Conservation (phyloP, 2,797 vertebrate species). For the Pseudochromis fuscus region DNA sequence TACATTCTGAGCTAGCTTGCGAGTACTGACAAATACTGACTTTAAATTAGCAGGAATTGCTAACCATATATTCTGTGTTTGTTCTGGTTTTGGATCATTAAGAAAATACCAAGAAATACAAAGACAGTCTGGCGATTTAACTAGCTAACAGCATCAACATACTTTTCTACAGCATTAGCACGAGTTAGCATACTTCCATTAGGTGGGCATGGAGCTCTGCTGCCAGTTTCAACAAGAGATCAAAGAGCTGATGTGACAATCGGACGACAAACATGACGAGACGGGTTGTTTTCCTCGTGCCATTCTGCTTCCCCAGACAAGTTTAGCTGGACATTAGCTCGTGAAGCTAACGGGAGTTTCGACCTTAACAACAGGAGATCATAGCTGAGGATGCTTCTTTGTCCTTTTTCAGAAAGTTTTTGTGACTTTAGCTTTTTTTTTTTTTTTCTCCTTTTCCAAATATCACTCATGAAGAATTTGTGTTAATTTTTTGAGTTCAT, state of each 20-base stretch:
- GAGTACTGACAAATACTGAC: too few species aligned
- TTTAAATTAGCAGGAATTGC: too few species aligned
- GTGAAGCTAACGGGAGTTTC: conserved; percentile 32
- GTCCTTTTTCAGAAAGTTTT: conserved; percentile 40
- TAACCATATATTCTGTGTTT: too few species aligned
- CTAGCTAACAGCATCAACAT: neutral
- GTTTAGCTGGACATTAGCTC: conserved; percentile 32
- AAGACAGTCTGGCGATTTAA: too few species aligned
- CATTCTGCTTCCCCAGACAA: conserved; percentile 41
- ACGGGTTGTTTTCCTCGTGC: conserved; percentile 21
- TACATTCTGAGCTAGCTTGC: too few species aligned
- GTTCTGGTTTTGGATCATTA: too few species aligned
- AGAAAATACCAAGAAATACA: too few species aligned
- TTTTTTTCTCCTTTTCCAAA: conserved; percentile 18
- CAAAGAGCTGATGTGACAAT: conserved; percentile 65
- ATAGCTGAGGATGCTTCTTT: conserved; percentile 22
- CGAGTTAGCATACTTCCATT: neutral
- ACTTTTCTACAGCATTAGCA: neutral
- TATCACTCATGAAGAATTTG: conserved; percentile 61
- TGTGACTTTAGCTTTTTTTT: conserved; percentile 48
- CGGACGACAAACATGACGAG: conserved; percentile 7
- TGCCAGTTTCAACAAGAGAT: conserved; percentile 24
- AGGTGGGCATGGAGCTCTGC: conserved; percentile 15
- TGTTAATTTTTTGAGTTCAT: conserved; percentile 71
- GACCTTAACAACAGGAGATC: conserved; percentile 9